These are phyloP conservation scores for Tenualosa ilisha DNA, from an alignment of 2,797 vertebrate genomes.

Conservation along the genomic window DNA sequence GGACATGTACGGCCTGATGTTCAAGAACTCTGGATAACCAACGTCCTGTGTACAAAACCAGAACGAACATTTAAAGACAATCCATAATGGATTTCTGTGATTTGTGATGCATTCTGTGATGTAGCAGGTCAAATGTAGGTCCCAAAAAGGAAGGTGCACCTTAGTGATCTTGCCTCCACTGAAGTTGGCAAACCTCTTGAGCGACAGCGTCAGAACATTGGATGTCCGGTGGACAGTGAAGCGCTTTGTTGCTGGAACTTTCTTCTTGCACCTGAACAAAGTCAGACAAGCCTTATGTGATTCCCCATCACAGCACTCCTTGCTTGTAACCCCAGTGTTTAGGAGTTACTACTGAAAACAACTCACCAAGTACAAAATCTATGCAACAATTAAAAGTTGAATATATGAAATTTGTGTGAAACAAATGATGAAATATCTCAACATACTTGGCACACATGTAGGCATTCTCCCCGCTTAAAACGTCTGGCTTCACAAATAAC, in stretches of 20 bases:
- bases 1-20: constrained; percentile 95
- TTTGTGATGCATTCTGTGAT: too few relatives aligned
- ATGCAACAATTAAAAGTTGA: too few relatives aligned
- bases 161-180: constrained; percentile 93
- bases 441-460: constrained; percentile 92
- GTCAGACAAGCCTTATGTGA: not conserved
- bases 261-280: constrained; percentile 89
- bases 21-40: constrained; percentile 90
- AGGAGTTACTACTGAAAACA: not conserved
- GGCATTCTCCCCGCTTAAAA: constrained; percentile 92
- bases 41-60: constrained; percentile 78
- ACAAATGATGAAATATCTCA: too few relatives aligned
- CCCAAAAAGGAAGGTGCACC: constrained; percentile 62
- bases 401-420: too few relatives aligned
- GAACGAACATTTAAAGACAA: not conserved
- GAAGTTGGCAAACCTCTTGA: constrained; percentile 94
- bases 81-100: not conserved
- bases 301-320: not conserved
- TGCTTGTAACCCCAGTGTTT: not conserved
- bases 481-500: constrained; percentile 89
- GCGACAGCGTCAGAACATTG: constrained; percentile 89
- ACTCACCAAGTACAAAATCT: not conserved
- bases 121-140: too few relatives aligned
- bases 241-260: constrained; percentile 90
- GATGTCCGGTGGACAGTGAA: constrained; percentile 92